phyloP scores from a whole-genome alignment of 2,797 vertebrate species.

The Agapornis canus region DNA sequence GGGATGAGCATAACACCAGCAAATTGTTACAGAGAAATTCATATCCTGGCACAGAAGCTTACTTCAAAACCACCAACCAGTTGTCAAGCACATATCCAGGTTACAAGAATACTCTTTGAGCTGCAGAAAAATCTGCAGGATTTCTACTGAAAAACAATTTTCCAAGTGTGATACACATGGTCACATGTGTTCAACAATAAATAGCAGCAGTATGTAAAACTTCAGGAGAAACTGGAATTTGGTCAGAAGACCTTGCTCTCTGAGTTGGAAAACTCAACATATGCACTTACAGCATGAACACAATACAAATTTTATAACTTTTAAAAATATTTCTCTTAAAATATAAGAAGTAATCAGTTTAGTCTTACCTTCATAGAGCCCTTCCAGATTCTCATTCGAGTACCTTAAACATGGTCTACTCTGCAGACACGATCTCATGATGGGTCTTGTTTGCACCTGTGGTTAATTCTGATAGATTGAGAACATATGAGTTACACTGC shows the following conservation, averaged over 20 bases:
- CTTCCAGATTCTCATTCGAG: not conserved
- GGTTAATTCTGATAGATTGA: not conserved
- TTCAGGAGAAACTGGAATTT: not conserved
- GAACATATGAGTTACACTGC: not conserved
- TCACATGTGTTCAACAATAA: not conserved
- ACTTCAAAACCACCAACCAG: not conserved
- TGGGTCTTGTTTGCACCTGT: not conserved
- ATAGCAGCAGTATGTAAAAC: not conserved
- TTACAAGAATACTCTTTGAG: not conserved
- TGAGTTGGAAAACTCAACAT: not conserved
- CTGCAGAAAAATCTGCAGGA: not conserved
- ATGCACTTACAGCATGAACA: not conserved
- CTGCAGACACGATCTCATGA: not conserved
- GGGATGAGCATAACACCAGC: not conserved
- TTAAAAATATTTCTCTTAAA: not conserved
- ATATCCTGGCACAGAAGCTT: not conserved
- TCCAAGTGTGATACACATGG: not conserved
- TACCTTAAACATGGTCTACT: not conserved
- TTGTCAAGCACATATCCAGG: not conserved
- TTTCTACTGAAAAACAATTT: not conserved
- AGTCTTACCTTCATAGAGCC: not conserved
- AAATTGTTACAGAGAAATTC: not conserved
- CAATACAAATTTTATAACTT: not conserved
- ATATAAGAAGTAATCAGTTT: not conserved
- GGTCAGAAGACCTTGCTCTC: not conserved